Base-by-base conservation (phyloP, 2,888 invertebrate genomes). In the Cheilosia scutellata region DNA sequence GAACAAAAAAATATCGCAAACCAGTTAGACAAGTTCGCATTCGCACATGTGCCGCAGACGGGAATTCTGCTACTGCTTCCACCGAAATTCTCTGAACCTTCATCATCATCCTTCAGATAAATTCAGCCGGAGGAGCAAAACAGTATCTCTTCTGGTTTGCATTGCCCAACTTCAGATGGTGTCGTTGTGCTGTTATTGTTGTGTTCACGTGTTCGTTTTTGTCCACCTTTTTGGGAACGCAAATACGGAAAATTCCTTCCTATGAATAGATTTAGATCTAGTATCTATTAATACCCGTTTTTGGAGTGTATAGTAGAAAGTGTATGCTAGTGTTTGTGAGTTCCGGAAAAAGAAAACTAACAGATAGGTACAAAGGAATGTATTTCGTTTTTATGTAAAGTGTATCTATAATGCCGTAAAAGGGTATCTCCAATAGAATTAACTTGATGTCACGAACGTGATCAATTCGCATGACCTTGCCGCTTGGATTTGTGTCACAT, bases 1-100 rank as follows among this genome's bases (percentile, higher is more conserved):
- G 5, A 16, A 42, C n/a, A 51, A 53, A 27, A 20, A 27, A 68
- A 29, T 65, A 75, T 51, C 49, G 9, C 27, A 80, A 86, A 86
- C 86, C 86, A 82, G 86, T 86, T 76, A 58, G 65, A 71, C 86
- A 72, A 82, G 86, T 86, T 82, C 57, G 13, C 72, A 82, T 72
- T 72, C 86, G 86, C 82, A 86, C 82, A 86, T 86, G 86, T 86
- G 44, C 31, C 47, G 66, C 82, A 75, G 58, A 74, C 62, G 65
- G 33, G 53, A 29, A 55, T 49, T 65, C 49, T 51, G 58, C 78
- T 40, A 57, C 80, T 55, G 44, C 65, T 60, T 33, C 31, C 20
- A 13, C 9, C 65, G 42, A 70, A 53, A 16, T 77, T 76, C 6
- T 4, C 44, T 44, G 25, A 57, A 49, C 55, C 55, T 16, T 55